These are phyloP conservation scores for Phaethon lepturus DNA, from an alignment of 2,113 vertebrate species.

Conservation along the genomic window DNA sequence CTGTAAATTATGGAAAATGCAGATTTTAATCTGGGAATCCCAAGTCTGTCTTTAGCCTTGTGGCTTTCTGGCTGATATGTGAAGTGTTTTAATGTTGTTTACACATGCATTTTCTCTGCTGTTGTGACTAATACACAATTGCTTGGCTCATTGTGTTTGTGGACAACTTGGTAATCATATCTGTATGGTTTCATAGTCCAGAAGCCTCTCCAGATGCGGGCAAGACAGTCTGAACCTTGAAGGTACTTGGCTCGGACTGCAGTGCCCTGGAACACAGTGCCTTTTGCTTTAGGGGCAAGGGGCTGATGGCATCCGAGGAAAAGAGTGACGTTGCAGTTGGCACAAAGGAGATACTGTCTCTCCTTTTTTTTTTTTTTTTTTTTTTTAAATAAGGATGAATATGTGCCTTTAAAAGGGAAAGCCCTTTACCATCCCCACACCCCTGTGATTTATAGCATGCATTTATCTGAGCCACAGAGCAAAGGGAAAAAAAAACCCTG, in stretches of 20 bases:
- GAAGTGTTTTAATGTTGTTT: background rate
- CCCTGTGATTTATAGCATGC: background rate
- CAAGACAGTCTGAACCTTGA: background rate
- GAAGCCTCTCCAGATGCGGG: background rate
- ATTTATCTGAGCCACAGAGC: background rate
- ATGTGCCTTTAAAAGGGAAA: slow-evolving; percentile 9
- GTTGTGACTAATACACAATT: background rate
- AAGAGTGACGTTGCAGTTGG: background rate
- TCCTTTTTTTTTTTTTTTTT: background rate
- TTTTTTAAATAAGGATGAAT: background rate
- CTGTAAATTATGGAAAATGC: background rate
- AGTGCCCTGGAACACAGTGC: background rate
- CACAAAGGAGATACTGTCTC: background rate
- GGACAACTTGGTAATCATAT: background rate
- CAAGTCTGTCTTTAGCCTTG: background rate
- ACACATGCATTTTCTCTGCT: background rate
- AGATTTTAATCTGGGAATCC: slow-evolving; percentile 23
- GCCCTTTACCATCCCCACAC: background rate
- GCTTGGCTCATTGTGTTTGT: background rate
- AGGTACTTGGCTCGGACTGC: background rate
- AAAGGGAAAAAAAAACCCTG: background rate
- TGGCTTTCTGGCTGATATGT: background rate
- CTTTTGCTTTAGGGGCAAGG: background rate
- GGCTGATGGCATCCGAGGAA: background rate
- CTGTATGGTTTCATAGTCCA: background rate